A percentile compares a stretch with the other conserved stretches of the same genome.
Conservation (phyloP, 2,797 vertebrate genomes). For the Eutrigla gurnardus region DNA sequence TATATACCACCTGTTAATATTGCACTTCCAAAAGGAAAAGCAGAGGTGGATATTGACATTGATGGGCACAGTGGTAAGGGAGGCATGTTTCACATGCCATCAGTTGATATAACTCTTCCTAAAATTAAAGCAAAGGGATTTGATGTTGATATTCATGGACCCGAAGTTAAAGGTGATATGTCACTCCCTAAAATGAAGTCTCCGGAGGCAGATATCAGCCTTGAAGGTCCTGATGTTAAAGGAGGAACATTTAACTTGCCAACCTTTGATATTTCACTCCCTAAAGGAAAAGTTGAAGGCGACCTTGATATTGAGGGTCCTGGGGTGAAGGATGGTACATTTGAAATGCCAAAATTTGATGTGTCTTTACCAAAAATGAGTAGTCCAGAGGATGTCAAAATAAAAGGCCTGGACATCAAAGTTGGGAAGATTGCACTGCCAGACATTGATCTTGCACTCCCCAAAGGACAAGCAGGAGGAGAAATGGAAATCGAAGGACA, state of each 20-base stretch:
- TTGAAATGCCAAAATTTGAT: slow-evolving; percentile 53
- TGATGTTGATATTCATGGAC: slow-evolving; percentile 36
- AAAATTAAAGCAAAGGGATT: slow-evolving; percentile 45
- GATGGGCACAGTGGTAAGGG: slow-evolving; percentile 50
- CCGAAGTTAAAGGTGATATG: slow-evolving; percentile 28
- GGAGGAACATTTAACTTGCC: slow-evolving; percentile 37
- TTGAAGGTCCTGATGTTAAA: slow-evolving; percentile 37
- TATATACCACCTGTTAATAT: slow-evolving; percentile 60
- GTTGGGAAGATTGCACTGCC: slow-evolving; percentile 45
- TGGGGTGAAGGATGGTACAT: slow-evolving; percentile 17
- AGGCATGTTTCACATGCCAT: slow-evolving; percentile 76
- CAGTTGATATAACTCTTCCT: slow-evolving; percentile 56
- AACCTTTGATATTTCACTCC: slow-evolving; percentile 42
- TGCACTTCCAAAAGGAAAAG: slow-evolving; percentile 57
- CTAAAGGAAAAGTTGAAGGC: slow-evolving; percentile 34
- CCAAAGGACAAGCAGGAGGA: slow-evolving; percentile 53
- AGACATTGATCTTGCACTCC: slow-evolving; percentile 55
- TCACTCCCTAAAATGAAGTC: slow-evolving; percentile 32
- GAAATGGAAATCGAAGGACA: slow-evolving; percentile 49
- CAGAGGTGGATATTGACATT: slow-evolving; percentile 13
- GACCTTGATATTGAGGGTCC: slow-evolving; percentile 44
- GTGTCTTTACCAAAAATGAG: slow-evolving; percentile 55
- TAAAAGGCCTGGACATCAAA: slow-evolving; percentile 48
- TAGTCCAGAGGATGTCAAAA: slow-evolving; percentile 26
- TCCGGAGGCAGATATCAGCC: slow-evolving; percentile 28